Evolutionary conservation across 2,888 invertebrate species (phyloP).

Genomic region (Thymelicus lineola): DNA sequence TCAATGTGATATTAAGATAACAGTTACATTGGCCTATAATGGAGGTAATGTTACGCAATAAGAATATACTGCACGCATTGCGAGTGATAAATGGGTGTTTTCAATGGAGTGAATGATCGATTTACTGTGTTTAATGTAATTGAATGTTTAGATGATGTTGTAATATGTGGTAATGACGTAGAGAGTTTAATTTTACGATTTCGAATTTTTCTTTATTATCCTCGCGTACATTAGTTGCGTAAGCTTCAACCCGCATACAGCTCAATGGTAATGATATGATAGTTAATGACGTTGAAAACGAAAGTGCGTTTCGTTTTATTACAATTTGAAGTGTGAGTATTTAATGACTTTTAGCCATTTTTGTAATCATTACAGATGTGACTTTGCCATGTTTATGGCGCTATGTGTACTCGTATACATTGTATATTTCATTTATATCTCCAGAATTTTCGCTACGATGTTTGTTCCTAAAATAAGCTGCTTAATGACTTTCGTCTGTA

Average conservation of each 20-base stretch:
- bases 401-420: not conserved
- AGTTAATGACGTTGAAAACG: not conserved
- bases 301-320: constrained; percentile 5
- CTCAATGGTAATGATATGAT: constrained; percentile 4
- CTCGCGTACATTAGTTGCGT: not conserved
- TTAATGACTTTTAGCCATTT: not conserved
- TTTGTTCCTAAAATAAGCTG: constrained; percentile 23
- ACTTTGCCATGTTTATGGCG: not conserved
- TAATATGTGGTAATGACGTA: constrained; percentile 6
- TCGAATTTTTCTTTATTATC: not conserved
- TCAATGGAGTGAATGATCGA: constrained; percentile 41
- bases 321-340: not conserved
- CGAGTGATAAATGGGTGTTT: constrained; percentile 38
- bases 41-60: constrained; percentile 63
- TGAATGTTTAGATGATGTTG: not conserved
- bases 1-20: constrained; percentile 58
- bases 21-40: constrained; percentile 51
- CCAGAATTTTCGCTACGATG: constrained; percentile 18
- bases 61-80: constrained; percentile 53
- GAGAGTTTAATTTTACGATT: not conserved
- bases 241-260: not conserved
- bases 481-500: constrained; percentile 25
- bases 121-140: constrained; percentile 38
- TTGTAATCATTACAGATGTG: not conserved
- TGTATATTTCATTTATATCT: not conserved